phyloP scores from a whole-genome alignment of 2,888 invertebrate genomes.

The Macrophya alboannulata region DNA sequence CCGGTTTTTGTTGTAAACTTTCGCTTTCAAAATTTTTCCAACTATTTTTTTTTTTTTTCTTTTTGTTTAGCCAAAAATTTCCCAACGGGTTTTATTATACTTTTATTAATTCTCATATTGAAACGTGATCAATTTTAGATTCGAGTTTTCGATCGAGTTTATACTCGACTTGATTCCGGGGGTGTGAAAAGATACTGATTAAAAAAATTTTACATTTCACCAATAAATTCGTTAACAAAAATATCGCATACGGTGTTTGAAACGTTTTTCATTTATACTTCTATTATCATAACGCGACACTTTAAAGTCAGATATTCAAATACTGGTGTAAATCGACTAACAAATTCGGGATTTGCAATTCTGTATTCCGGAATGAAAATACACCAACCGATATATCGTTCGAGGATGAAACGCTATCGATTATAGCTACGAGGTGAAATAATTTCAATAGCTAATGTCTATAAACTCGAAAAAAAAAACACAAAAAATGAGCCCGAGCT shows the following conservation, averaged over 20 bases:
- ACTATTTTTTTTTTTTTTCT: not conserved
- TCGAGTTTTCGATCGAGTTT: not conserved
- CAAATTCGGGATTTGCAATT: not conserved
- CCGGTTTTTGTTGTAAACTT: not conserved
- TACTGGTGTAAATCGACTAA: slow-evolving; percentile 3
- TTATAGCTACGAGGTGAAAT: not conserved
- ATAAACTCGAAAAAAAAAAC: not conserved
- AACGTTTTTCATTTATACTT: not conserved
- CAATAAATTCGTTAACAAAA: not conserved
- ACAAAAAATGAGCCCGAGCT: not conserved
- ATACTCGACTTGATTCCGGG: slow-evolving; percentile 3
- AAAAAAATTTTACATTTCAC: not conserved
- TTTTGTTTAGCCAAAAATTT: not conserved
- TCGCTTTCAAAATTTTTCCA: not conserved
- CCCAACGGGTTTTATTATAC: no score
- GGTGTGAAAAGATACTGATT: not conserved
- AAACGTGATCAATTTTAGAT: not conserved
- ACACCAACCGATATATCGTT: not conserved
- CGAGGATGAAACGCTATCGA: not conserved
- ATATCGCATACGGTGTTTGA: not conserved
- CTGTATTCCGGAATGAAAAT: not conserved
- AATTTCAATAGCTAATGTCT: not conserved
- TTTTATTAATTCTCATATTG: not conserved
- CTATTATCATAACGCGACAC: not conserved
- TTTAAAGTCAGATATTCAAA: slow-evolving; percentile 13